phyloP scores from a whole-genome alignment of 2,113 vertebrate genomes.

The Syngnathus typhle region DNA sequence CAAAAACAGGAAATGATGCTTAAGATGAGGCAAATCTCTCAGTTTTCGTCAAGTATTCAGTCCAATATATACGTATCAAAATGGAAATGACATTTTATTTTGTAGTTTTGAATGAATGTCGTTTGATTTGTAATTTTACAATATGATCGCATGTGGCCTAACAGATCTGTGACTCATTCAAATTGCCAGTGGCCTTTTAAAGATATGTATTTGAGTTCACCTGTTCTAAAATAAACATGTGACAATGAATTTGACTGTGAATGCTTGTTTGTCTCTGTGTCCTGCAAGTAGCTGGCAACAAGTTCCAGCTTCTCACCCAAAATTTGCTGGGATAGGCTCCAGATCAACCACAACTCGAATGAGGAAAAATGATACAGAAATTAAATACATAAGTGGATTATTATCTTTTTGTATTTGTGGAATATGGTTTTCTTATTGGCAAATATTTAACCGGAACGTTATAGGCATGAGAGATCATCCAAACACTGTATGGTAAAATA shows the following conservation, averaged over 20 bases:
- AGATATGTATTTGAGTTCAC: background rate
- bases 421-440: background rate
- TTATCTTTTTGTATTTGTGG: too few species aligned
- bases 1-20: background rate
- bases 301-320: background rate
- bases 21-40: background rate
- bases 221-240: background rate
- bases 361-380: background rate
- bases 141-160: background rate
- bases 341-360: background rate
- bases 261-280: background rate
- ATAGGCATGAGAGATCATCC: background rate
- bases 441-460: background rate
- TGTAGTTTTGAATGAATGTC: background rate
- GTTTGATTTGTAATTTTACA: background rate
- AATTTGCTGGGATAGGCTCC: background rate
- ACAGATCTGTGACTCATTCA: background rate
- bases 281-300: background rate
- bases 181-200: background rate
- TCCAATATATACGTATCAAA: background rate
- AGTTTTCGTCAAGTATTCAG: background rate
- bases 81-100: background rate
- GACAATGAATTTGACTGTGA: background rate
- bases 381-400: background rate
- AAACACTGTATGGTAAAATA: background rate